phyloP scores from a whole-genome alignment of 2,888 invertebrate species.

The Trichopria drosophilae region DNA sequence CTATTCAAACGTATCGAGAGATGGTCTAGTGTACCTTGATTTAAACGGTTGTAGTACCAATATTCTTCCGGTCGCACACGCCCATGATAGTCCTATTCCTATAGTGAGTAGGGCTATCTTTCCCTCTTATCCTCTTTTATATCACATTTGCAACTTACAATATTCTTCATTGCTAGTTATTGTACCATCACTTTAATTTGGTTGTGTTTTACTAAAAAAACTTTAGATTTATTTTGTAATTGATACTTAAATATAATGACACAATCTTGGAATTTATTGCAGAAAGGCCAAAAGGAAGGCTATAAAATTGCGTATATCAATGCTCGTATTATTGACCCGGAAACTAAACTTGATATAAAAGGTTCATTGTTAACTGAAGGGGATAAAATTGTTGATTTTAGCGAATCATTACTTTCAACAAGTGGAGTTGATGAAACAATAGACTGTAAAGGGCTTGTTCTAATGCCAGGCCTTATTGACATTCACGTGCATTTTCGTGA shows the following conservation, averaged over 20 bases:
- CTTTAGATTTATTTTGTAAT: too few relatives aligned
- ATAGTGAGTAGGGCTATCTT: too few relatives aligned
- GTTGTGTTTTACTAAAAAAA: too few relatives aligned
- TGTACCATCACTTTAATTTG: too few relatives aligned
- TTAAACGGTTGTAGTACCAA: too few relatives aligned
- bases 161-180: too few relatives aligned
- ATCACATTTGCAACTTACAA: too few relatives aligned
- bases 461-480: constrained; percentile 21
- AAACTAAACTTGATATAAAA: constrained; percentile 23
- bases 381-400: constrained; percentile 18
- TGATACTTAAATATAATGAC: constrained; percentile 20
- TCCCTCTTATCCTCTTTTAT: too few relatives aligned
- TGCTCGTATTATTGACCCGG: constrained; percentile 15
- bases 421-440: constrained; percentile 17
- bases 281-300: constrained; percentile 17
- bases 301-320: constrained; percentile 18
- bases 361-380: constrained; percentile 17
- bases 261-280: constrained; percentile 18
- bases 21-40: too few relatives aligned
- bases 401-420: constrained; percentile 21
- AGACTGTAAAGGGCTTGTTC: constrained; percentile 22
- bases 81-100: too few relatives aligned
- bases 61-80: too few relatives aligned
- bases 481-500: constrained; percentile 20
- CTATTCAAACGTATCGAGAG: too few relatives aligned